Evolutionary conservation across 2,113 vertebrate species (phyloP), one percentile per base, ranked within the genome.

Genomic region (Megaceryle torquata): DNA sequence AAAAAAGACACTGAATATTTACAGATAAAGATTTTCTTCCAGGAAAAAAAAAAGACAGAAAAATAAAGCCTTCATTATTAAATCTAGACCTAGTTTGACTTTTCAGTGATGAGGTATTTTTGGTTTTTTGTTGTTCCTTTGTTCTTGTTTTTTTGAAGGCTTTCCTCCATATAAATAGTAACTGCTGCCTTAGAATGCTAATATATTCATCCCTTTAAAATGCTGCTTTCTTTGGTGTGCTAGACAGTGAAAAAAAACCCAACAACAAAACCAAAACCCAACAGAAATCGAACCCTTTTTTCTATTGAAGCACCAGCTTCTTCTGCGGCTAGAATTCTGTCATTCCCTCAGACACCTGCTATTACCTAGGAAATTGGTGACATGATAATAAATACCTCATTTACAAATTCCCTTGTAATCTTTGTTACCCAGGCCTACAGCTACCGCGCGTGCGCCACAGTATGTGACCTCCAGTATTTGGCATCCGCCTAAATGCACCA

Each of bases 371-470:
- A 53, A 56, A 39, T 2, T 12, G 44, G 46, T 65, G 80, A 72
- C 28, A 4, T 12, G 59, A 22, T 50, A 68, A 69, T 59, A 63
- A 80, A 70, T n/a, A 29, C 44, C 35, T 96, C 41, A 28, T 70
- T 94, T 69, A 92, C 77, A 51, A 91, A 46, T 65, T 2, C 81
- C 95, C 82, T 88, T 97, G 82, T 97, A 60, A 97, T 97, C 95
- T 97, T 79, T 98, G 95, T 96, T 29, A 95, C 97, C 91, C 96
- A 98, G 97, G 82, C 93, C 91, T 93, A 2, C 97, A 88, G 95
- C 85, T 95, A 69, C 96, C 60, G 11, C 86, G 10, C 96, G 64
- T 46, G 92, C 13, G 0, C 78, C 96, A 60, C 96, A 95, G 88
- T 96, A 59, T 95, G 95, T 94, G 92, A 97, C 93, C 82, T 97